These are phyloP conservation scores for Tapirus indicus DNA, from an alignment of 2,797 vertebrate genomes.

Conservation along the genomic window DNA sequence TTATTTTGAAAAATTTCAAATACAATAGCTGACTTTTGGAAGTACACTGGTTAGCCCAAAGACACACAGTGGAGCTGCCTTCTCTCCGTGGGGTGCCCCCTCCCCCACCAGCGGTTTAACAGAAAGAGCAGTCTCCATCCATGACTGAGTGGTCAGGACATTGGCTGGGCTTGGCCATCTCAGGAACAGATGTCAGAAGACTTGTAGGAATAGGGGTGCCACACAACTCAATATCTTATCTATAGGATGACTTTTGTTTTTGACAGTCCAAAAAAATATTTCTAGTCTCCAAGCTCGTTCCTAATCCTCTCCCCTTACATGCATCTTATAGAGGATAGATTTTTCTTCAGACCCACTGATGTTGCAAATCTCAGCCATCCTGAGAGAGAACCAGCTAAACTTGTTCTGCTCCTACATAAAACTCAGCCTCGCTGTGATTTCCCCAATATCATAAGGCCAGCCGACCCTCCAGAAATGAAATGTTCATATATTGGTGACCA, in stretches of 20 bases:
- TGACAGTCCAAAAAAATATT: neutral
- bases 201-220: too few species aligned
- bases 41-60: neutral
- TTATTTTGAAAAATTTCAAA: conserved; percentile 1
- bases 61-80: neutral
- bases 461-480: neutral
- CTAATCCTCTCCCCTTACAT: neutral
- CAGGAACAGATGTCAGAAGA: too few species aligned
- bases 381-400: neutral
- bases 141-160: neutral
- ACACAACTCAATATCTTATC: neutral
- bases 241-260: neutral
- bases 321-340: rapidly evolving
- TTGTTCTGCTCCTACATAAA: neutral
- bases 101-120: neutral
- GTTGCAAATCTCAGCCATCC: neutral
- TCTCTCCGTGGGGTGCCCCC: too few species aligned
- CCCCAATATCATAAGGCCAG: neutral
- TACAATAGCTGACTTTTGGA: neutral
- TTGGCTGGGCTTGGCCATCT: neutral
- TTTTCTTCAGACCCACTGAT: neutral
- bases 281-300: neutral
- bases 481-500: neutral
- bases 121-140: neutral
- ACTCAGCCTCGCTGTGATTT: neutral